Evolutionary conservation across 1,140 invertebrate species (phyloP), one percentile per base, ranked within the genome.

Genomic region (Macrostomum lignano): DNA sequence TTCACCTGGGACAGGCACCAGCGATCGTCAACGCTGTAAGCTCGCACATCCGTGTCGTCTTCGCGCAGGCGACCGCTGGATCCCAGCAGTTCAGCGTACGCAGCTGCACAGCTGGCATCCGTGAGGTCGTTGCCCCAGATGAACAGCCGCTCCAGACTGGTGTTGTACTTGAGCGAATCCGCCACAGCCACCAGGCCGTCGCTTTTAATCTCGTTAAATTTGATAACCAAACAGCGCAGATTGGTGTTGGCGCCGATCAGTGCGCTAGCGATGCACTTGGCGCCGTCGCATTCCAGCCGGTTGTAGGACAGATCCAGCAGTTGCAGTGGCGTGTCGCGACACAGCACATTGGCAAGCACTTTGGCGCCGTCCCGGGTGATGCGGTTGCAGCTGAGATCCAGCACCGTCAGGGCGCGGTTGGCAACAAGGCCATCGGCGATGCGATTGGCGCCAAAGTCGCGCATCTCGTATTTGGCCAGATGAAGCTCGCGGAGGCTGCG

Each of bases 51-150:
- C n/a, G n/a, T n/a, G n/a, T n/a, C n/a, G n/a, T n/a, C n/a, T n/a
- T n/a, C n/a, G n/a, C n/a, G n/a, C n/a, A n/a, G n/a, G n/a, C n/a
- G n/a, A n/a, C n/a, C n/a, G n/a, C n/a, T n/a, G n/a, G n/a, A n/a
- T n/a, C n/a, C n/a, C n/a, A n/a, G n/a, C n/a, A n/a, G n/a, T n/a
- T n/a, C n/a, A n/a, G n/a, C n/a, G n/a, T n/a, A n/a, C n/a, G n/a
- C n/a, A n/a, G n/a, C n/a, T n/a, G n/a, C n/a, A n/a, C n/a, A n/a
- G n/a, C n/a, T n/a, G n/a, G n/a, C n/a, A n/a, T n/a, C n/a, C n/a
- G n/a, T n/a, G n/a, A n/a, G n/a, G n/a, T n/a, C n/a, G 36, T 58
- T 58, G 13, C 55, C 55, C 52, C 52, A 57, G 28, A 58, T 50
- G 39, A 42, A 58, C 19, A 58, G 40, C 32, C 45, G 42, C n/a